phyloP scores from a whole-genome alignment of 1,140 invertebrate species.

The Drosophila pectinifera region DNA sequence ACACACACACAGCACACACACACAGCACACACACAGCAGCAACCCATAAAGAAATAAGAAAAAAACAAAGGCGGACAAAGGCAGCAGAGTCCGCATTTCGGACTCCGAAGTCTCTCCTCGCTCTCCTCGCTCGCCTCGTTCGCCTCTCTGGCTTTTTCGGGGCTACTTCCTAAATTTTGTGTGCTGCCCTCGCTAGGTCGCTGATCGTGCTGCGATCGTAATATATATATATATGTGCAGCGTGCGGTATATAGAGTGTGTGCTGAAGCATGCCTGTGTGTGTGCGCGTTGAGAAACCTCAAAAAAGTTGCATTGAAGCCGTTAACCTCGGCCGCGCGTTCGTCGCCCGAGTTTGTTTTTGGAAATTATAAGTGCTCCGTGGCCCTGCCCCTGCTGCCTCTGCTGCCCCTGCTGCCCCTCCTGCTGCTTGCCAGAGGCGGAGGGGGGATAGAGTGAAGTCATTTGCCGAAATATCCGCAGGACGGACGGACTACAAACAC shows the following conservation, averaged over 20 bases:
- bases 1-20: slow-evolving; percentile 5
- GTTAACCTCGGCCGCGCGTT: slow-evolving; percentile 83
- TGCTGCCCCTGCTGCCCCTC: too few relatives aligned
- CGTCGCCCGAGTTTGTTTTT: slow-evolving; percentile 81
- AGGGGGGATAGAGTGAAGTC: slow-evolving; percentile 75
- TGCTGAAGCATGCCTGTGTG: slow-evolving; percentile 3
- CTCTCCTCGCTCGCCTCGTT: too few relatives aligned
- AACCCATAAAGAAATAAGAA: neutral
- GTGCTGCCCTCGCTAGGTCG: slow-evolving; percentile 69
- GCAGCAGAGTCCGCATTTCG: neutral
- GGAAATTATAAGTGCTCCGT: slow-evolving; percentile 67
- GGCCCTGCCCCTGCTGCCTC: too few relatives aligned
- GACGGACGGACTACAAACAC: slow-evolving; percentile 47
- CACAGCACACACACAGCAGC: too few relatives aligned
- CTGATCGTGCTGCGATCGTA: slow-evolving; percentile 52
- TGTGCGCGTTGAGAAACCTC: slow-evolving; percentile 63
- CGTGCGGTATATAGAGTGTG: slow-evolving; percentile 1
- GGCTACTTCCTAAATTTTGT: slow-evolving; percentile 74
- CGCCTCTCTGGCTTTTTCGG: slow-evolving; percentile 7
- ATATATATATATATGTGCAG: slow-evolving; percentile 2
- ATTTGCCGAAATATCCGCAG: slow-evolving; percentile 74
- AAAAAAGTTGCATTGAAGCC: slow-evolving; percentile 84
- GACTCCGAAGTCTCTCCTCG: neutral
- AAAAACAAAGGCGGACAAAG: slow-evolving; percentile 2
- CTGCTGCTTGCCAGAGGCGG: too few relatives aligned